A percentile compares a stretch with the other conserved stretches of the same genome.
Evolutionary conservation across 2,888 invertebrate species (phyloP).

Genomic region (Lacanobia oleracea): DNA sequence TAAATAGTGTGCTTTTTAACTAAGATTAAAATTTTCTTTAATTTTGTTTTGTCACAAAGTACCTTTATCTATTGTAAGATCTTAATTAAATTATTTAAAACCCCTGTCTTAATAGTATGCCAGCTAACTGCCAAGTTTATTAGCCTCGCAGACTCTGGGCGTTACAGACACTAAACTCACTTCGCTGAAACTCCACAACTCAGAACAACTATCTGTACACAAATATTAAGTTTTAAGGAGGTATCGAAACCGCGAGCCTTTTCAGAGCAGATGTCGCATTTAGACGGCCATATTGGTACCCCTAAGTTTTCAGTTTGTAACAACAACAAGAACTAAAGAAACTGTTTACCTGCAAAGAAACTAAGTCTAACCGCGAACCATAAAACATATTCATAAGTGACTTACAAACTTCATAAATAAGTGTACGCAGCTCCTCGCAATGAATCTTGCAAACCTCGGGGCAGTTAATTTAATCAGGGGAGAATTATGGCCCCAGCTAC

Average conservation of each 20-base stretch:
- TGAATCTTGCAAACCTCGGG: slow-evolving; percentile 52
- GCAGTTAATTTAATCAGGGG: slow-evolving; percentile 61
- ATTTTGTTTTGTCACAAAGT: no score
- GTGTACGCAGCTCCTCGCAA: slow-evolving; percentile 31
- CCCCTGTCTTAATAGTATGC: no score
- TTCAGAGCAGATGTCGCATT: background rate
- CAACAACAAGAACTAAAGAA: slow-evolving; percentile 12
- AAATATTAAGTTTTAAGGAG: slow-evolving; percentile 26
- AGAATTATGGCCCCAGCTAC: slow-evolving; percentile 40
- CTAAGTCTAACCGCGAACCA: slow-evolving; percentile 12
- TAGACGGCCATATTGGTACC: background rate
- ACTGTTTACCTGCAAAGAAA: slow-evolving; percentile 30
- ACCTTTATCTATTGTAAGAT: no score
- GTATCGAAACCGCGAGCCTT: slow-evolving; percentile 18
- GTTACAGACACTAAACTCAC: background rate
- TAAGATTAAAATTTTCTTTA: no score
- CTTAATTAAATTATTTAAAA: background rate
- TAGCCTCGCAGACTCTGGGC: background rate
- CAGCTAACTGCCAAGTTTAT: background rate
- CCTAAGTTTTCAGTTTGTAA: slow-evolving; percentile 1
- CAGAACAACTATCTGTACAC: slow-evolving; percentile 17
- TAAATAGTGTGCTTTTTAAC: no score
- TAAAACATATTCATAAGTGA: slow-evolving; percentile 43
- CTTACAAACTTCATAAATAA: slow-evolving; percentile 49
- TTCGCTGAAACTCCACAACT: slow-evolving; percentile 9